phyloP scores from a whole-genome alignment of 2,113 vertebrate species.

The Ranitomeya variabilis region DNA sequence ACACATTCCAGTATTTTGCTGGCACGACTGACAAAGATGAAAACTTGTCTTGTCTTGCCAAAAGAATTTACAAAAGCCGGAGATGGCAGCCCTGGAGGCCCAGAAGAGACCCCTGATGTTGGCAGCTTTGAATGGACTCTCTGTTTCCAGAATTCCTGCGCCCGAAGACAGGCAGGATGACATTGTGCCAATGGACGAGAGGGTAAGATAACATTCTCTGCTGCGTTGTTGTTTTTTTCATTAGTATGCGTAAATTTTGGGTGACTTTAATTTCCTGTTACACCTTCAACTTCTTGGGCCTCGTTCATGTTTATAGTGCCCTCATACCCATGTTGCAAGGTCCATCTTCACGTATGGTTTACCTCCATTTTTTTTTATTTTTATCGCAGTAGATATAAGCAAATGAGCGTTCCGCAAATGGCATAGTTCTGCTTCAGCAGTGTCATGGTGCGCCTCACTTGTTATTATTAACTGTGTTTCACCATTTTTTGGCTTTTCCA shows the following conservation, averaged over 20 bases:
- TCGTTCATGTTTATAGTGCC: no score
- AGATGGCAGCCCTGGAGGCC: conserved; percentile 91
- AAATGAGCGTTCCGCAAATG: no score
- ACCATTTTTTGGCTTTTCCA: neutral
- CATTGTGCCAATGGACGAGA: conserved; percentile 81
- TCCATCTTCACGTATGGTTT: no score
- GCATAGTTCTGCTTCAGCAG: no score
- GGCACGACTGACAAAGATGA: conserved; percentile 72
- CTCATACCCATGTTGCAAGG: no score
- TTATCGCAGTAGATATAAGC: no score
- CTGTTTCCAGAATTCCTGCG: conserved; percentile 84
- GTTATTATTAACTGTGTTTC: no score
- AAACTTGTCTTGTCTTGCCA: conserved; percentile 84
- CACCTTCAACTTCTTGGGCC: no score
- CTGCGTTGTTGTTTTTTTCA: neutral
- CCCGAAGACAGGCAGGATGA: conserved; percentile 80
- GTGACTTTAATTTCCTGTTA: neutral
- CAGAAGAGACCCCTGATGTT: conserved; percentile 95
- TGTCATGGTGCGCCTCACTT: no score
- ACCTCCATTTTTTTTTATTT: no score
- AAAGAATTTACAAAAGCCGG: conserved; percentile 97
- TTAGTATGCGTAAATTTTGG: neutral
- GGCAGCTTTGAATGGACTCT: conserved; percentile 91
- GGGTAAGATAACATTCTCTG: conserved; percentile 76
- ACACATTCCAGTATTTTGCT: conserved; percentile 76